phyloP scores from a whole-genome alignment of 2,113 vertebrate genomes.

The Erythrolamprus reginae region DNA sequence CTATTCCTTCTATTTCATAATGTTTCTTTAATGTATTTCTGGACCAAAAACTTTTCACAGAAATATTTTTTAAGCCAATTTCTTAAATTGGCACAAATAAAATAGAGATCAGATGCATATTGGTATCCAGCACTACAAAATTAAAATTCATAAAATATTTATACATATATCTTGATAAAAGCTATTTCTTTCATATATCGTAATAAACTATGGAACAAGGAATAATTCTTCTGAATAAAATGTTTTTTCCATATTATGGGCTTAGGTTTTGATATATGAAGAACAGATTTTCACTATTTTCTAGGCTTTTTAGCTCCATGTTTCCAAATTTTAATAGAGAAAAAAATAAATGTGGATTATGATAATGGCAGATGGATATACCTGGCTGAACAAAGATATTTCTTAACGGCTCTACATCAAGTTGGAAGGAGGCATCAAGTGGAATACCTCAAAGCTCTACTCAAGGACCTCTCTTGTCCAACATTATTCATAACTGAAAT shows the following conservation, averaged over 20 bases:
- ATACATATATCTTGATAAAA: not conserved
- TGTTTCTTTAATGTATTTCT: conserved; percentile 11
- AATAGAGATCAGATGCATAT: not conserved
- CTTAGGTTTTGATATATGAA: not conserved
- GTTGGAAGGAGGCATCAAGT: not conserved
- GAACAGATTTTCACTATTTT: not conserved
- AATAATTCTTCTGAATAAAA: not conserved
- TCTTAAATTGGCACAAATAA: not conserved
- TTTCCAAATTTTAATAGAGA: not conserved
- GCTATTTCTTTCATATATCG: not conserved
- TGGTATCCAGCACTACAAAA: not conserved
- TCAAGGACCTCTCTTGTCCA: not conserved
- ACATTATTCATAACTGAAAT: not conserved
- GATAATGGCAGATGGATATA: not conserved
- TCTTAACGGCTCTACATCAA: not conserved
- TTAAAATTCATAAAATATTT: not conserved
- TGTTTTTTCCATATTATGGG: not conserved
- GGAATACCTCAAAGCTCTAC: not conserved
- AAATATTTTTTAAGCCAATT: conserved; percentile 20
- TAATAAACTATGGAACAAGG: not conserved
- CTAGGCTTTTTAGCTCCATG: not conserved
- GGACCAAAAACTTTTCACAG: conserved; percentile 4
- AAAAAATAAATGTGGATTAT: not conserved
- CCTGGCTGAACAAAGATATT: not conserved
- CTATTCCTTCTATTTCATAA: not conserved